Evolutionary conservation across 1,140 invertebrate genomes (phyloP), one percentile per base, ranked within the genome.

Genomic region (Lasioglossum albipes): DNA sequence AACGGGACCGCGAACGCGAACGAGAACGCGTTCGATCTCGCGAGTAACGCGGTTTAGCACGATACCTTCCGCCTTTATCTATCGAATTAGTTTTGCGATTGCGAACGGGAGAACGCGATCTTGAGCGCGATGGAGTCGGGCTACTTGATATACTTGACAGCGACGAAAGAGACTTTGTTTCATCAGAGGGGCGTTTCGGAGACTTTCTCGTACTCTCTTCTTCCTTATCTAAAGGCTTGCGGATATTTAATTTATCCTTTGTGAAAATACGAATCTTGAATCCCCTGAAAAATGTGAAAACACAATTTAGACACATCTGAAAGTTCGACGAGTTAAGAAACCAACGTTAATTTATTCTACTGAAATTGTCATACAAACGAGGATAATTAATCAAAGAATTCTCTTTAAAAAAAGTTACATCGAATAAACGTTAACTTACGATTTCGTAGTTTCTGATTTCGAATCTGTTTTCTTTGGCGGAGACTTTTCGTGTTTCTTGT

Each of bases 91-190:
- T 36, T 54, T 76, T 88, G 67, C 82, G 83, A 45, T 67, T 74
- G n/a, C 87, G 84, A 41, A 78, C 64, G 7, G 83, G 85, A 3
- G 86, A 89, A 9, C 88, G 88, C 27, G 92, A 93, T 76, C 88
- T 88, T 0, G 91, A 92, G 45, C 92, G 90, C 9, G 89, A 88
- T 12, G 92, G 92, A 0, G 92, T 92, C 2, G 92, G 91, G 75
- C 92, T 93, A 70, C 92, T 93, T 0, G 93, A 93, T 74, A 93
- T 93, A 52, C 91, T 93, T 18, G 93, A 94, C n/a, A 94, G 73
- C 9, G 93, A 93, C 20, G 93, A 94, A 7, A 94, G 80, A 0
- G 93, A 93, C 73, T 92, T 93, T 16, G 90, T 88, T 16, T 93
- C 93, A 64, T 93, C 92, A 0, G 89, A 89, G 0, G 86, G 83